A percentile compares a stretch with the other conserved stretches of the same genome.
Evolutionary conservation across 2,113 vertebrate genomes (phyloP).

Genomic region (Neofelis nebulosa): DNA sequence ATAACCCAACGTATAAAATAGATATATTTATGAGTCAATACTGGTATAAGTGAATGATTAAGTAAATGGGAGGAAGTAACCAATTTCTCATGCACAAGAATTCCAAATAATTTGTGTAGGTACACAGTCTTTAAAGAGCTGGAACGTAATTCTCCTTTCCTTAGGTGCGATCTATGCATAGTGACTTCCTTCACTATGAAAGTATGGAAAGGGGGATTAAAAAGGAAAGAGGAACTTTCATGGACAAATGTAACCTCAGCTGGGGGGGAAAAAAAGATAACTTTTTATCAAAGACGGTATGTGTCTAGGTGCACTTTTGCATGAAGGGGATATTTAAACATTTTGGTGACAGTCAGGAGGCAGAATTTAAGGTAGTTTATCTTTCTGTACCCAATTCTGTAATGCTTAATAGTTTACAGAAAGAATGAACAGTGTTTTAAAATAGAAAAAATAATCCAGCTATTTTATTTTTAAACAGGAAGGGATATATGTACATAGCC

Average conservation of each 20-base stretch:
- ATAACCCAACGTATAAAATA: neutral
- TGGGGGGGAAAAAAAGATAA: neutral
- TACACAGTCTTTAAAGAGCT: neutral
- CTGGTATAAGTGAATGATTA: neutral
- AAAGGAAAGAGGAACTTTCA: neutral
- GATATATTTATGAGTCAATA: neutral
- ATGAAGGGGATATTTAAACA: neutral
- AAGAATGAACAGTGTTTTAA: neutral
- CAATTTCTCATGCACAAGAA: neutral
- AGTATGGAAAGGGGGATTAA: neutral
- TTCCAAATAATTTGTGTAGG: neutral
- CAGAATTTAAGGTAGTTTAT: neutral
- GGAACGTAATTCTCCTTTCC: neutral
- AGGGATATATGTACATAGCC: neutral
- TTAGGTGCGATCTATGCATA: neutral
- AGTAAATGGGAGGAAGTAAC: neutral
- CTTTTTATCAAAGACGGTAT: neutral
- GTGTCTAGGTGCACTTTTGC: neutral
- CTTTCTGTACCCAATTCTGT: neutral
- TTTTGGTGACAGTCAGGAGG: neutral
- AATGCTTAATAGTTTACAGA: neutral
- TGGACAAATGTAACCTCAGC: neutral
- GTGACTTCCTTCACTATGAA: neutral
- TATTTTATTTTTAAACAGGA: slow-evolving; percentile 15
- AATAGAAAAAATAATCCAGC: neutral